Conservation (phyloP, 2,113 vertebrate species). For the Cochlearius cochlearius region DNA sequence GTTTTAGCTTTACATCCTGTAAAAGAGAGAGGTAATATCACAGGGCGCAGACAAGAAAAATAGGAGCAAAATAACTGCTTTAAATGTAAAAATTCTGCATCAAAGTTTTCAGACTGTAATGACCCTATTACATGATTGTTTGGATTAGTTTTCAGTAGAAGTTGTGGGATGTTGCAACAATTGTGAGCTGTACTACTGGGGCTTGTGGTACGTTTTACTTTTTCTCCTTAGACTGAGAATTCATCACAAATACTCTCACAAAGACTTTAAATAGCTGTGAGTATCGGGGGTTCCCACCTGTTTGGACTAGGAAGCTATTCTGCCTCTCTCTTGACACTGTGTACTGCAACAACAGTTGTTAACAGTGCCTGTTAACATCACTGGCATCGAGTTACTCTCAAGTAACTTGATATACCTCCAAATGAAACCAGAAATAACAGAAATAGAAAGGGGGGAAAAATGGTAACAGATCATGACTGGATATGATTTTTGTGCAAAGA, state of each 20-base stretch:
- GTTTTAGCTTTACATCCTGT: conserved; percentile 43
- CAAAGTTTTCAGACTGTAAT: conserved; percentile 44
- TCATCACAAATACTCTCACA: background rate
- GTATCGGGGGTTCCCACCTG: background rate
- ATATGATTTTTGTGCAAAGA: background rate
- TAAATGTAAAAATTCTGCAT: conserved; percentile 24
- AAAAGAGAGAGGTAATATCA: conserved; percentile 32
- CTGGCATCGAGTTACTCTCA: background rate
- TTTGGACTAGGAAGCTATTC: background rate
- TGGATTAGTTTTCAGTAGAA: conserved; percentile 44
- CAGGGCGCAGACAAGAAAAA: conserved; percentile 47
- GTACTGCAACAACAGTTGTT: background rate
- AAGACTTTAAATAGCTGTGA: background rate
- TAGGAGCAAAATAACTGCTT: conserved; percentile 19
- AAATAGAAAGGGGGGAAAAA: background rate
- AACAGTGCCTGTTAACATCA: background rate
- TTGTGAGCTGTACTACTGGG: background rate
- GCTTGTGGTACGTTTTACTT: background rate
- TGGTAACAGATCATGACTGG: background rate
- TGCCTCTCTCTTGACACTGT: background rate
- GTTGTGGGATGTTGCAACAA: background rate
- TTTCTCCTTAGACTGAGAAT: background rate
- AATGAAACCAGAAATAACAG: background rate
- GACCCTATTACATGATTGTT: background rate
- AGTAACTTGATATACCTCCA: background rate